phyloP scores from a whole-genome alignment of 2,888 invertebrate species.

The Pristionchus japonicus region DNA sequence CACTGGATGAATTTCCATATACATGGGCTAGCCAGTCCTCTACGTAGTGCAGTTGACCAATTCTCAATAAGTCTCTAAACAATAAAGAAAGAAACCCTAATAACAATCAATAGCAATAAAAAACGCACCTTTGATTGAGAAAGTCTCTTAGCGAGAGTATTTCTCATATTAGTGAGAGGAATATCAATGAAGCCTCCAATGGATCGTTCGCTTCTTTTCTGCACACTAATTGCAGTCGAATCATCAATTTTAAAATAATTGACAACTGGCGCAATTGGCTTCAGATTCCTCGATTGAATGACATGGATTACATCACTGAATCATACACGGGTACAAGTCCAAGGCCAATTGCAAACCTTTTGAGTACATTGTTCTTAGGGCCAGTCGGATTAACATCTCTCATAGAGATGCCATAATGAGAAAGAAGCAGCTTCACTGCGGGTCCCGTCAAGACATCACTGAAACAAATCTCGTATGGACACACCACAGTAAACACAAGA shows the following conservation, averaged over 20 bases:
- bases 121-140: slow-evolving; percentile 81
- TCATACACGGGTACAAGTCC: neutral
- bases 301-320: slow-evolving; percentile 15
- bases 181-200: slow-evolving; percentile 77
- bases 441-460: slow-evolving; percentile 78
- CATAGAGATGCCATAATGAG: slow-evolving; percentile 79
- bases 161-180: slow-evolving; percentile 80
- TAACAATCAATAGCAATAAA: no score
- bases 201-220: neutral
- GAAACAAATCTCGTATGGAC: no score
- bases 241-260: no score
- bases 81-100: no score
- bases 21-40: no score
- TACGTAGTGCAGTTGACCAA: no score
- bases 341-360: slow-evolving; percentile 78
- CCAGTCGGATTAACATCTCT: slow-evolving; percentile 79
- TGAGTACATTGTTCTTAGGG: slow-evolving; percentile 80
- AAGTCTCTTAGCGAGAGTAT: slow-evolving; percentile 81
- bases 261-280: neutral
- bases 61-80: no score
- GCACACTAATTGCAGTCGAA: neutral
- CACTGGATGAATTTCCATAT: no score
- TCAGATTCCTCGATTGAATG: neutral
- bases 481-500: no score
- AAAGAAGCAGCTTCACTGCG: slow-evolving; percentile 80